Conservation (phyloP, 2,113 vertebrate genomes). For the Catagonus wagneri region DNA sequence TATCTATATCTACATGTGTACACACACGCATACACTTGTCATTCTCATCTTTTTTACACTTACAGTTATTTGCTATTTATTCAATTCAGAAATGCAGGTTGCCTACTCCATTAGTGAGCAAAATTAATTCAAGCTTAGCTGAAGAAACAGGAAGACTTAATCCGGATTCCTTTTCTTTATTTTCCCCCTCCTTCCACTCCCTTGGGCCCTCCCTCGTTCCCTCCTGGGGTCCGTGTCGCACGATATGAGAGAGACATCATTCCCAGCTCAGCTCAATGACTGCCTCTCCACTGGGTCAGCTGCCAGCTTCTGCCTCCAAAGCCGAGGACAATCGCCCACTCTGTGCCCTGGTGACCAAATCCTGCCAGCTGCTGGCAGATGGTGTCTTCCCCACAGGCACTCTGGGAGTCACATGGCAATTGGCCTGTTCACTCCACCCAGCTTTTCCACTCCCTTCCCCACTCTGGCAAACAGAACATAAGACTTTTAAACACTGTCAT, state of each 20-base stretch:
- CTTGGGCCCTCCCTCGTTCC: rapidly evolving
- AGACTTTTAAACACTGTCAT: conserved; percentile 62
- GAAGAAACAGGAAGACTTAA: background rate
- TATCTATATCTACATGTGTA: background rate
- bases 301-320: conserved; percentile 76
- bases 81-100: background rate
- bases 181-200: background rate
- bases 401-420: conserved; percentile 60
- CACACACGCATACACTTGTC: background rate
- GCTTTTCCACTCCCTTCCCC: conserved; percentile 22
- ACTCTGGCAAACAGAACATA: background rate
- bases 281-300: background rate
- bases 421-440: conserved; percentile 34
- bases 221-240: background rate
- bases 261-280: background rate
- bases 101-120: background rate
- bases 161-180: background rate
- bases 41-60: background rate
- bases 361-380: conserved; percentile 85
- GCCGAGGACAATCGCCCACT: conserved; percentile 84
- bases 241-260: rapidly evolving
- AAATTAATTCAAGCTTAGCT: background rate
- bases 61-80: background rate
- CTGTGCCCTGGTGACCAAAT: conserved; percentile 76
- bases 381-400: conserved; percentile 65